A percentile compares a stretch with the other conserved stretches of the same genome.
These are phyloP conservation scores for Melanerpes aurifrons DNA, from an alignment of 2,113 vertebrate species.

Conservation along the genomic window DNA sequence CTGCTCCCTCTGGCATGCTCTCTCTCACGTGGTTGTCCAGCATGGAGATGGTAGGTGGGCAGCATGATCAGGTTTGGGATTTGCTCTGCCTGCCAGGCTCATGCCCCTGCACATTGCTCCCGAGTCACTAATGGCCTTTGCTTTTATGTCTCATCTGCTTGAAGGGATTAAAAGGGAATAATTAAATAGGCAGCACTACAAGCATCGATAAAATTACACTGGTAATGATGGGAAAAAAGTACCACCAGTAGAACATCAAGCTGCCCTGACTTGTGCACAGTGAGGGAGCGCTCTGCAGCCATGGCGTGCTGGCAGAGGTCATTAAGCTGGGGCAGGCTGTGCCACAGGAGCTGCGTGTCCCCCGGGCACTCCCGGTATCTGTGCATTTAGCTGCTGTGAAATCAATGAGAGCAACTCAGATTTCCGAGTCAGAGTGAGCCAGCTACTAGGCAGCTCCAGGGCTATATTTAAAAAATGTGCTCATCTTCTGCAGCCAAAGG, in stretches of 20 bases:
- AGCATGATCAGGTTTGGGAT: background rate
- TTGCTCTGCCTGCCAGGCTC: background rate
- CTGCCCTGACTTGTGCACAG: background rate
- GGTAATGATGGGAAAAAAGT: background rate
- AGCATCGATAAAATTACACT: background rate
- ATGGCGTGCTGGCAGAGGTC: background rate
- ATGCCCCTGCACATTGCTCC: background rate
- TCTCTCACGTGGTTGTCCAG: background rate
- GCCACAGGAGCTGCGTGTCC: background rate
- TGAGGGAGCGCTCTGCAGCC: background rate
- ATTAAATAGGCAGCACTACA: slow-evolving; percentile 31
- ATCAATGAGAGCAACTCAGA: background rate
- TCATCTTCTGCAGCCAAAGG: background rate
- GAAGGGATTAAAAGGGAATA: slow-evolving; percentile 44
- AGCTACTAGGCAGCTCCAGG: background rate
- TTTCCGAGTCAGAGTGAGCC: background rate
- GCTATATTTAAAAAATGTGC: background rate
- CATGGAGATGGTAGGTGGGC: accelerated
- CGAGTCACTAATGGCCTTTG: background rate
- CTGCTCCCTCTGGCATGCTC: background rate
- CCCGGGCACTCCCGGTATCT: background rate
- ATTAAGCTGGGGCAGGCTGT: background rate
- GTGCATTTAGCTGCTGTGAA: background rate
- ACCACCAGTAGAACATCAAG: background rate
- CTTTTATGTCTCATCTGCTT: slow-evolving; percentile 20